These are phyloP conservation scores for Andrena trimmerana DNA, from an alignment of 2,888 invertebrate genomes.

Conservation along the genomic window DNA sequence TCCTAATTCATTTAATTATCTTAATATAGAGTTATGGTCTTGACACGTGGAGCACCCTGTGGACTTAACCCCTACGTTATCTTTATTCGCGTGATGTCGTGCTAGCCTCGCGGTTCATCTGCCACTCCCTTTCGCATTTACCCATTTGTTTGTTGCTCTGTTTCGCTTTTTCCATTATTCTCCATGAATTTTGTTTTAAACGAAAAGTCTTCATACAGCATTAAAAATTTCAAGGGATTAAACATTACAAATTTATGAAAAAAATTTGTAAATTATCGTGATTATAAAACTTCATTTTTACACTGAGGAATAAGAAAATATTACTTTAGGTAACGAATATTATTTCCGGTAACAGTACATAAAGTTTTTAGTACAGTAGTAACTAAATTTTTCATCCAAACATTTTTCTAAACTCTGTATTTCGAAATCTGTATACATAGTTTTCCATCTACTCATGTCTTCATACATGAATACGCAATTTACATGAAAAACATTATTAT, in stretches of 20 bases:
- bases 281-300: neutral
- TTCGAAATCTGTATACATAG: too few relatives aligned
- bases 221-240: too few relatives aligned
- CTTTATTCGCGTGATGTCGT: slow-evolving; percentile 68
- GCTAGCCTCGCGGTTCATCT: slow-evolving; percentile 23
- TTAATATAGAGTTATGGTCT: slow-evolving; percentile 79
- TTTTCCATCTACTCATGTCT: too few relatives aligned
- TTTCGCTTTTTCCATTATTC: neutral
- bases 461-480: too few relatives aligned
- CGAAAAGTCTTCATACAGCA: neutral
- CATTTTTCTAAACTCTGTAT: too few relatives aligned
- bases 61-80: slow-evolving; percentile 65
- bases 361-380: too few relatives aligned
- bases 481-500: too few relatives aligned
- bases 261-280: neutral
- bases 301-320: neutral
- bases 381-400: too few relatives aligned
- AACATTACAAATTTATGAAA: too few relatives aligned
- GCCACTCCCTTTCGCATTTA: slow-evolving; percentile 23
- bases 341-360: too few relatives aligned
- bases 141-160: slow-evolving; percentile 1
- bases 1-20: slow-evolving; percentile 81
- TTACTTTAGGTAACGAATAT: too few relatives aligned
- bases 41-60: slow-evolving; percentile 54
- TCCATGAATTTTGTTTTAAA: neutral